Evolutionary conservation across 2,113 vertebrate genomes (phyloP).

Genomic region (Parus major): DNA sequence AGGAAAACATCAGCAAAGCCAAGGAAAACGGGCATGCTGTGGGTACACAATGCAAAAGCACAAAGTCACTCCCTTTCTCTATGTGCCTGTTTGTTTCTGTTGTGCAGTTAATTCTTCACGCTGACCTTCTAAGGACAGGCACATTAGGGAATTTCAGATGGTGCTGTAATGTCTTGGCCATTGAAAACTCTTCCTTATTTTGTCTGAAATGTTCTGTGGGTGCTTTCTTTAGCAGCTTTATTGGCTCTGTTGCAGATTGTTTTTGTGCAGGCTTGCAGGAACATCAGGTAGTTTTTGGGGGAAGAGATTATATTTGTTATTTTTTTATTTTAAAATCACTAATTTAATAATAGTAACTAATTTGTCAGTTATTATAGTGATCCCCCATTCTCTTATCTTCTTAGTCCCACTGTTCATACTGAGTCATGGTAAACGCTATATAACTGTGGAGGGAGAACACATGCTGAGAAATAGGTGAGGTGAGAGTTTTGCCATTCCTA

Average conservation of each 20-base stretch:
- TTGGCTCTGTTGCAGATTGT: neutral
- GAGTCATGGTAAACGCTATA: neutral
- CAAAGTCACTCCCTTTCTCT: neutral
- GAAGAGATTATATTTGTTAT: neutral
- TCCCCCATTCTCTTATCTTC: neutral
- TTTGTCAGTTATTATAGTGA: neutral
- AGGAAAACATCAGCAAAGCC: neutral
- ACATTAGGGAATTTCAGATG: conserved; percentile 40
- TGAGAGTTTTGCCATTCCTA: neutral
- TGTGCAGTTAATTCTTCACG: neutral
- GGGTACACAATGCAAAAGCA: neutral
- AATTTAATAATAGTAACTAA: neutral
- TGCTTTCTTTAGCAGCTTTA: conserved; percentile 50
- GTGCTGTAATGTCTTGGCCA: conserved; percentile 59
- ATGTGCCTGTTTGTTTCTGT: neutral
- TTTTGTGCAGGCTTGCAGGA: conserved; percentile 2
- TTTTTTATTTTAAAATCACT: neutral
- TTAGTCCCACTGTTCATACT: neutral
- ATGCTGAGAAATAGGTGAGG: neutral
- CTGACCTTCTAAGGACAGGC: conserved; percentile 52
- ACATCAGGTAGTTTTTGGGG: neutral
- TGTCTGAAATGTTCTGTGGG: conserved; percentile 46
- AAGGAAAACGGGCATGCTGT: neutral
- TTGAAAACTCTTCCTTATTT: conserved; percentile 57
- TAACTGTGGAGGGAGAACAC: neutral